Percentiles rank a stretch among this genome's conserved stretches.
phyloP scores from a whole-genome alignment of 2,113 vertebrate species.

The Porphyrio hochstetteri region DNA sequence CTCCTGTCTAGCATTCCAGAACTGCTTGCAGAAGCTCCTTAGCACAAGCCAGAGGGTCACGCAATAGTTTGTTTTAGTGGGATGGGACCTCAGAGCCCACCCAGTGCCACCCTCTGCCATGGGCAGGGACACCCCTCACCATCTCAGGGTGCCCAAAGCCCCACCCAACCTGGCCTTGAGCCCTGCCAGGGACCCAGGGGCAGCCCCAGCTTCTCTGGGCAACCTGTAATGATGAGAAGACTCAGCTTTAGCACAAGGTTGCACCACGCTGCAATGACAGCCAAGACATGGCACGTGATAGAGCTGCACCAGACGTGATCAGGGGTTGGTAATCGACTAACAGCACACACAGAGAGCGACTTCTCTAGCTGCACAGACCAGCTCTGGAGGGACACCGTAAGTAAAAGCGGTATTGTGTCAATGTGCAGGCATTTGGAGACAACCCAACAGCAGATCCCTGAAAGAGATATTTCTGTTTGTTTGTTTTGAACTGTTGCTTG shows the following conservation, averaged over 20 bases:
- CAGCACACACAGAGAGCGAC: background rate
- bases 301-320: background rate
- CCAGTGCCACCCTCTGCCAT: fast-evolving
- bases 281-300: background rate
- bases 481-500: slow-evolving; percentile 31
- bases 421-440: slow-evolving; percentile 9
- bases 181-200: background rate
- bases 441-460: background rate
- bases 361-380: background rate
- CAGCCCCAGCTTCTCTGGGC: background rate
- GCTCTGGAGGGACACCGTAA: background rate
- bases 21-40: background rate
- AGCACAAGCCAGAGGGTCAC: background rate
- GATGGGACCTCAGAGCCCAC: background rate
- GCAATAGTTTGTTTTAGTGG: background rate
- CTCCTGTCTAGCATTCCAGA: background rate
- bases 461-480: slow-evolving; percentile 25
- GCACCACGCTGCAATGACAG: background rate
- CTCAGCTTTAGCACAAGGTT: background rate
- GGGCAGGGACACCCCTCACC: background rate
- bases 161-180: fast-evolving
- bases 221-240: background rate
- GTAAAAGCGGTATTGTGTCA: background rate
- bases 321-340: background rate
- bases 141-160: background rate